phyloP scores from a whole-genome alignment of 1,140 invertebrate species.

The Agrilus planipennis region DNA sequence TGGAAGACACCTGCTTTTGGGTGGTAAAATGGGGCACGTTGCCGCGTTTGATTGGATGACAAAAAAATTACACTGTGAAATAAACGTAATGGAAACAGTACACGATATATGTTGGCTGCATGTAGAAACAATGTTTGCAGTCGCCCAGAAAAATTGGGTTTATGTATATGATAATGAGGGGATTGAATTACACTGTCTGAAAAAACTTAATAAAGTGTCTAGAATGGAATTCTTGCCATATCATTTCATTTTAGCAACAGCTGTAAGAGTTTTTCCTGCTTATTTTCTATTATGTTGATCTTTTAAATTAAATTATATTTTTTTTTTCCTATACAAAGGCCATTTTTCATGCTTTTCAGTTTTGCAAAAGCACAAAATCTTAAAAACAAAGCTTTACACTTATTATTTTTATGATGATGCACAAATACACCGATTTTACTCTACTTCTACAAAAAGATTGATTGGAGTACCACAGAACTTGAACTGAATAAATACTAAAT shows the following conservation, averaged over 20 bases:
- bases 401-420: no score
- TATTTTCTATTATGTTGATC: constrained; percentile 1
- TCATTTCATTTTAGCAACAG: constrained; percentile 87
- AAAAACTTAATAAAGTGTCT: constrained; percentile 66
- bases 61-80: constrained; percentile 89
- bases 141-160: constrained; percentile 93
- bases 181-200: constrained; percentile 92
- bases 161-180: constrained; percentile 97
- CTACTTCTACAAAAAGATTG: no score
- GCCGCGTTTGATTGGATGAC: constrained; percentile 97
- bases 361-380: no score
- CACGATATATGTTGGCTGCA: constrained; percentile 90
- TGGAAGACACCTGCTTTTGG: constrained; percentile 81
- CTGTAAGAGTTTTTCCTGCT: constrained; percentile 48
- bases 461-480: no score
- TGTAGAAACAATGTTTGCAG: constrained; percentile 93
- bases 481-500: no score
- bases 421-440: no score
- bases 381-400: no score
- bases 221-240: constrained; percentile 92
- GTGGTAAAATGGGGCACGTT: constrained; percentile 84
- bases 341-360: no score
- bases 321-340: no score
- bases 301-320: constrained; percentile 5
- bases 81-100: constrained; percentile 95